These are phyloP conservation scores for Macrobrachium rosenbergii DNA, from an alignment of 1,140 invertebrate genomes.

Conservation along the genomic window DNA sequence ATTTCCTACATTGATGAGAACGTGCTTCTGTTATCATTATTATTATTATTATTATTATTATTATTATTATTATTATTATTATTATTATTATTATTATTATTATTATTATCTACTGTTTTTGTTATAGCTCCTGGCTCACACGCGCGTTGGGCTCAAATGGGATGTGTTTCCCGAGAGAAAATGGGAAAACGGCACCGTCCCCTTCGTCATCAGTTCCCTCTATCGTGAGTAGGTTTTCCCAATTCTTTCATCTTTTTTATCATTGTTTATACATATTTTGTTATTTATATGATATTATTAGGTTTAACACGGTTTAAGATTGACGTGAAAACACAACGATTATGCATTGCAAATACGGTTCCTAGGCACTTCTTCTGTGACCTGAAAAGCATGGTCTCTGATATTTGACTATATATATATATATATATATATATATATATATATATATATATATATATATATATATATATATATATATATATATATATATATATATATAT, in stretches of 20 bases:
- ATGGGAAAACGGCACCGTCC: conserved; percentile 69
- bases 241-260: neutral
- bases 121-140: conserved; percentile 2
- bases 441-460: neutral
- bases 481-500: neutral
- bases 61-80: neutral
- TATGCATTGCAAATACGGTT: neutral
- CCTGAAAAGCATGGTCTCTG: too few species aligned
- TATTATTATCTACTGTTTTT: neutral
- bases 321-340: too few species aligned
- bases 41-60: neutral
- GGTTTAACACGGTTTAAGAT: too few species aligned
- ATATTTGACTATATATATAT: too few species aligned
- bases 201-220: conserved; percentile 69
- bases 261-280: neutral
- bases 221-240: conserved; percentile 52
- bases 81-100: neutral
- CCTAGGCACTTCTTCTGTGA: neutral
- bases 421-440: neutral
- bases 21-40: neutral
- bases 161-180: conserved; percentile 78
- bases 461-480: neutral
- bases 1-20: too few species aligned
- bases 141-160: conserved; percentile 76
- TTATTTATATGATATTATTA: neutral